Evolutionary conservation across 1,140 invertebrate species (phyloP).

Genomic region (Drosophila nigrodunni): DNA sequence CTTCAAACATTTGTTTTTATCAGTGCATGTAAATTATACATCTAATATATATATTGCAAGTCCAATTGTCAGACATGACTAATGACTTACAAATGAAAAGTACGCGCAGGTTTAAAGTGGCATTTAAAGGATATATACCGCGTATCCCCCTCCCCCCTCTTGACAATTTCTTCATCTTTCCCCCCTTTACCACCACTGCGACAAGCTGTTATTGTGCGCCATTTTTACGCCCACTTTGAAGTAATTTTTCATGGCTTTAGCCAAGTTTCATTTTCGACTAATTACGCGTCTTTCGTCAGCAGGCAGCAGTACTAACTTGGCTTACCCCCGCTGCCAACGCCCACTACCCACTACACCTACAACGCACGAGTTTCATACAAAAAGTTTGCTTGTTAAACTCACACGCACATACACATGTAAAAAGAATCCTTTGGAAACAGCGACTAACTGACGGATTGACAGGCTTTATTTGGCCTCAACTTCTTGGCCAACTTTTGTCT

Average conservation of each 20-base stretch:
- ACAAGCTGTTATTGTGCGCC: constrained; percentile 23
- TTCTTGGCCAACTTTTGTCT: constrained; percentile 37
- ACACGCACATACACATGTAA: constrained; percentile 47
- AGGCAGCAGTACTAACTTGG: constrained; percentile 15
- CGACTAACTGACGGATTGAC: constrained; percentile 36
- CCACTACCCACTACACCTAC: neutral
- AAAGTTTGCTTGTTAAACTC: constrained; percentile 69
- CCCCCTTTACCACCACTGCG: neutral
- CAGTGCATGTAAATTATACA: no score
- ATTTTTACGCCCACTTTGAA: constrained; percentile 73
- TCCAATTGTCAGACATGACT: constrained; percentile 20
- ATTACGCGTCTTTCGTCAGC: constrained; percentile 57
- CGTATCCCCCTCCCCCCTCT: no score
- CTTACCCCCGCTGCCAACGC: neutral
- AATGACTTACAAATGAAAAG: constrained; percentile 19
- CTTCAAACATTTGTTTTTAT: no score
- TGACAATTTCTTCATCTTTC: neutral
- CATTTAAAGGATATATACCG: constrained; percentile 4
- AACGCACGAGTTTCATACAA: constrained; percentile 29
- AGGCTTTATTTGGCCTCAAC: constrained; percentile 47
- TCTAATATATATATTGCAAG: constrained; percentile 2
- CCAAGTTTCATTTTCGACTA: constrained; percentile 66
- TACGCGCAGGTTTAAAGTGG: constrained; percentile 8
- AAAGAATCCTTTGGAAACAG: constrained; percentile 9
- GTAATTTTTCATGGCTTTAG: constrained; percentile 73